Conservation (phyloP, 2,797 vertebrate species). For the Lemur catta region DNA sequence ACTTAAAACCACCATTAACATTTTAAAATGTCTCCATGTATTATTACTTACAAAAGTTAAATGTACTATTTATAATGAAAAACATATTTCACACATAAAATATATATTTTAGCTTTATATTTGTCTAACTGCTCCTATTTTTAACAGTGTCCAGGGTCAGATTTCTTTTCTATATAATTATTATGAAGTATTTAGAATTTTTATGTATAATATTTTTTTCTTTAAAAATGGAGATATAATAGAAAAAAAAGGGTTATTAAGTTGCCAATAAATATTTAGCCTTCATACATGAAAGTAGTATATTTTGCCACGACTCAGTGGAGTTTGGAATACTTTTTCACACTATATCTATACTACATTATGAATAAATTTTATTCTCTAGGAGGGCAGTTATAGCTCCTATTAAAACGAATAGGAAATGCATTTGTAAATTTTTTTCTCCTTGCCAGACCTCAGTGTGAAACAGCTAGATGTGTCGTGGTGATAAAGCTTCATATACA, state of each 20-base stretch:
- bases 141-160: background rate
- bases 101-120: background rate
- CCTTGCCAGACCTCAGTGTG: background rate
- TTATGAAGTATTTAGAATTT: background rate
- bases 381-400: background rate
- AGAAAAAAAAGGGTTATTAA: background rate
- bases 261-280: background rate
- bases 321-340: slow-evolving; percentile 23
- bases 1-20: background rate
- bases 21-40: background rate
- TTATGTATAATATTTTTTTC: background rate
- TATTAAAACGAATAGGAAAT: slow-evolving; percentile 1
- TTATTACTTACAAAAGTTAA: background rate
- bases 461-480: background rate
- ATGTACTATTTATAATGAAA: background rate
- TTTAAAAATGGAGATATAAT: background rate
- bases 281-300: background rate
- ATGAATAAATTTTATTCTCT: slow-evolving; percentile 40
- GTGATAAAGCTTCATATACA: background rate
- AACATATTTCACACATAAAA: background rate
- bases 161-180: background rate
- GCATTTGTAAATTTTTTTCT: background rate
- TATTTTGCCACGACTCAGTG: background rate
- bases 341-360: background rate
- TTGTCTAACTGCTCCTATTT: background rate